phyloP scores from a whole-genome alignment of 2,888 invertebrate species.

The Oegoconia quadripuncta region DNA sequence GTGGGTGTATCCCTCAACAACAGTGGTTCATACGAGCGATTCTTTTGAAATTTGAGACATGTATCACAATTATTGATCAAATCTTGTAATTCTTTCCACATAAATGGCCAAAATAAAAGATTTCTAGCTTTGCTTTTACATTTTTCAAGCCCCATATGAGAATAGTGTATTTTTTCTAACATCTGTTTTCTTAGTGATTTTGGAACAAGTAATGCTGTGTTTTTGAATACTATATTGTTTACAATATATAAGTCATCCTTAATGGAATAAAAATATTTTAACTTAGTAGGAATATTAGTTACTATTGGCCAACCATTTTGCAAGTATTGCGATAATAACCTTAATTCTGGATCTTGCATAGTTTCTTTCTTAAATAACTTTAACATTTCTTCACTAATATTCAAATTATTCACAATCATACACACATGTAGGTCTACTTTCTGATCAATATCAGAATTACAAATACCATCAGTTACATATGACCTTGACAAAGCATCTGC shows the following conservation, averaged over 20 bases:
- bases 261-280: slow-evolving; percentile 7
- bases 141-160: slow-evolving; percentile 5
- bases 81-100: slow-evolving; percentile 11
- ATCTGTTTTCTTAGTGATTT: slow-evolving; percentile 5
- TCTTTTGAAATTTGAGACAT: slow-evolving; percentile 5
- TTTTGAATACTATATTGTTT: slow-evolving; percentile 10
- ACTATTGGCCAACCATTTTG: slow-evolving; percentile 1
- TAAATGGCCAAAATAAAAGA: slow-evolving; percentile 10
- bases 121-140: slow-evolving; percentile 8
- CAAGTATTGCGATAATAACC: neutral
- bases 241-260: slow-evolving; percentile 8
- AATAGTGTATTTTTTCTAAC: slow-evolving; percentile 3
- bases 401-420: slow-evolving; percentile 5
- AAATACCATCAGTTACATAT: slow-evolving; percentile 13
- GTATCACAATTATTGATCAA: slow-evolving; percentile 7
- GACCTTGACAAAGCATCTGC: slow-evolving; percentile 16
- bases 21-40: slow-evolving; percentile 5
- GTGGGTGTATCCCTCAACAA: slow-evolving; percentile 2
- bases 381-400: slow-evolving; percentile 10
- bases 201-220: slow-evolving; percentile 9
- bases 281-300: slow-evolving; percentile 1
- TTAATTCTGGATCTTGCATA: slow-evolving; percentile 3
- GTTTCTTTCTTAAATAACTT: slow-evolving; percentile 9
- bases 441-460: slow-evolving; percentile 10
- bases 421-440: slow-evolving; percentile 13